Percentiles rank a stretch among this genome's conserved stretches.
phyloP scores from a whole-genome alignment of 2,113 vertebrate species.

The Caretta caretta region DNA sequence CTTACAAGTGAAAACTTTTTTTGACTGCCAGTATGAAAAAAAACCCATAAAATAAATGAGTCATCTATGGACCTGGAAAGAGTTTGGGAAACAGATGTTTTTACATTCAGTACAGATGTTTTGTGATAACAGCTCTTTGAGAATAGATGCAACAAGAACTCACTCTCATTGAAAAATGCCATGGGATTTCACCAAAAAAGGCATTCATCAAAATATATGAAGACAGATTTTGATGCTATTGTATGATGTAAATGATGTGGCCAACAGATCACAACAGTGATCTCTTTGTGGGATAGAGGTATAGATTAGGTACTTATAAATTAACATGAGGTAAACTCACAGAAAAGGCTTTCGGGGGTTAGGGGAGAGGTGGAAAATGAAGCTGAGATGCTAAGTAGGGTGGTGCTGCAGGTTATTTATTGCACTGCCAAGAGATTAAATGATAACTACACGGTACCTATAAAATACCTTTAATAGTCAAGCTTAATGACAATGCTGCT shows the following conservation, averaged over 20 bases:
- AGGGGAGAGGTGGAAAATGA: neutral
- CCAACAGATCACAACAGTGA: neutral
- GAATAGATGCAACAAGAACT: constrained; percentile 51
- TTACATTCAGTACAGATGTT: constrained; percentile 71
- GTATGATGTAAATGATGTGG: neutral
- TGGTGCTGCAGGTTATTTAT: neutral
- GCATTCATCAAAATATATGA: neutral
- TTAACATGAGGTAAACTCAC: neutral
- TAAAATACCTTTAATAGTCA: neutral
- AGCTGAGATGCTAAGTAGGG: neutral
- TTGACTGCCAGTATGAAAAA: constrained; percentile 11
- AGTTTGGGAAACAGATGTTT: constrained; percentile 68
- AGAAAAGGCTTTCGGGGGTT: neutral
- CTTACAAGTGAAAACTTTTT: neutral
- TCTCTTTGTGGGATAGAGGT: neutral
- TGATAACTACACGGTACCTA: neutral
- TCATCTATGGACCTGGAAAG: constrained; percentile 52
- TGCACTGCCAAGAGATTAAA: neutral
- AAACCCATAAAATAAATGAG: constrained; percentile 46
- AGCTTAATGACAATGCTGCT: neutral
- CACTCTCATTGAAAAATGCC: constrained; percentile 60
- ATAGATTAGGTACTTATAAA: neutral
- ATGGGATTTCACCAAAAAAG: constrained; percentile 22
- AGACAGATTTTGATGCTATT: constrained; percentile 22
- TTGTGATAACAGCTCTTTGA: constrained; percentile 65